Percentiles rank a stretch among this genome's conserved stretches.
These are phyloP conservation scores for Drosophila kurseongensis DNA, from an alignment of 1,140 invertebrate species.

Conservation along the genomic window DNA sequence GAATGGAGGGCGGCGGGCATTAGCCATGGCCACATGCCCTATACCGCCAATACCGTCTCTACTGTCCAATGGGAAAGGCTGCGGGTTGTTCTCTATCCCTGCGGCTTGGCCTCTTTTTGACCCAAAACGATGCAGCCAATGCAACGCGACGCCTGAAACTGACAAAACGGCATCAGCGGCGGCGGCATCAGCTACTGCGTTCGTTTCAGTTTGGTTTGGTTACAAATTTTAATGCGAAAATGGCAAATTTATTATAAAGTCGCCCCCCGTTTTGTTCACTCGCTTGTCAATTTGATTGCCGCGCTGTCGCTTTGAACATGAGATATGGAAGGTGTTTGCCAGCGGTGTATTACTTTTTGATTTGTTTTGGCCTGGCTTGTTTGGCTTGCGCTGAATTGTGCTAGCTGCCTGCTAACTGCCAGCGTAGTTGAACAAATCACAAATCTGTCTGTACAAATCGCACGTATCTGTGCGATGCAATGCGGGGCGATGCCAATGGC, in stretches of 20 bases:
- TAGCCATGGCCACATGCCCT: constrained; percentile 53
- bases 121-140: constrained; percentile 34
- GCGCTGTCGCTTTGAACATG: constrained; percentile 69
- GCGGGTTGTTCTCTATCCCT: not conserved
- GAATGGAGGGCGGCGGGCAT: constrained; percentile 56
- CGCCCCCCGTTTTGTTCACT: constrained; percentile 69
- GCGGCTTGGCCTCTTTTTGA: not conserved
- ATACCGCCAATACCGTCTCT: not conserved
- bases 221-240: constrained; percentile 83
- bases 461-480: constrained; percentile 31
- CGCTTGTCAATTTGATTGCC: constrained; percentile 78
- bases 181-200: constrained; percentile 15
- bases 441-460: constrained; percentile 21
- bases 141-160: constrained; percentile 37
- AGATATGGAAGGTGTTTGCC: constrained; percentile 77
- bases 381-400: constrained; percentile 25
- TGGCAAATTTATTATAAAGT: constrained; percentile 81
- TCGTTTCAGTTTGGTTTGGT: constrained; percentile 56
- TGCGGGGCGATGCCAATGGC: not conserved
- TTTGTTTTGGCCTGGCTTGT: constrained; percentile 14
- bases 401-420: not conserved
- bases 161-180: constrained; percentile 7
- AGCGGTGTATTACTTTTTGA: constrained; percentile 67
- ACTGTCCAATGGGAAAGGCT: not conserved
- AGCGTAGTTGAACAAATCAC: constrained; percentile 9